Evolutionary conservation across 2,888 invertebrate genomes (phyloP).

Genomic region (Suillia variegata): DNA sequence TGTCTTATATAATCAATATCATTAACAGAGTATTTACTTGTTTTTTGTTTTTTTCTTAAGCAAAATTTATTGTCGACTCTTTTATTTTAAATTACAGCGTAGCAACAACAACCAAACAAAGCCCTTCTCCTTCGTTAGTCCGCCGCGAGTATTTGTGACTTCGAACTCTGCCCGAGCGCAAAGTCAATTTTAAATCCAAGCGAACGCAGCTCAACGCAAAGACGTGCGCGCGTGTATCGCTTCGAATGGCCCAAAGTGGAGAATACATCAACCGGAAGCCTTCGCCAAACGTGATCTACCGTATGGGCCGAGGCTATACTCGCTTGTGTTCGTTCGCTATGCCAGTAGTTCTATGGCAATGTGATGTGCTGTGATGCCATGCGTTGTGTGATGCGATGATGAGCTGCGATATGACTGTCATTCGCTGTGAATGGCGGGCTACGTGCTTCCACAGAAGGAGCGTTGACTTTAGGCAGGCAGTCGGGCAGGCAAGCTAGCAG

Average conservation of each 20-base stretch:
- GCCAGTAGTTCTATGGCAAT: background rate
- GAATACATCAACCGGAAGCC: constrained; percentile 56
- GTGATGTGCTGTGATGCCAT: too few species aligned
- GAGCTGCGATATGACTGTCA: constrained; percentile 28
- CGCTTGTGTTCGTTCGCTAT: too few species aligned
- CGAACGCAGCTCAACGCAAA: background rate
- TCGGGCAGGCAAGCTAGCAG: background rate
- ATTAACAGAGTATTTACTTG: too few species aligned
- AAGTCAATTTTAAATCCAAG: constrained; percentile 36
- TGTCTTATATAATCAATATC: too few species aligned
- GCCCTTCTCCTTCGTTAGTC: constrained; percentile 44
- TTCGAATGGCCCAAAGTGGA: constrained; percentile 35
- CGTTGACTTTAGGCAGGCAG: constrained; percentile 51
- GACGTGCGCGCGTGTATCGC: constrained; percentile 12
- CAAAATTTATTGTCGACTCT: too few species aligned
- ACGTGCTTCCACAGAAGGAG: constrained; percentile 60
- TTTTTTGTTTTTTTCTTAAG: too few species aligned
- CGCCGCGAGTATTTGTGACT: constrained; percentile 45
- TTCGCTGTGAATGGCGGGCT: constrained; percentile 45
- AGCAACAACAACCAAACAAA: constrained; percentile 39
- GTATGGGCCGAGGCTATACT: constrained; percentile 54
- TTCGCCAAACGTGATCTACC: constrained; percentile 59
- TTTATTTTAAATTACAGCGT: too few species aligned
- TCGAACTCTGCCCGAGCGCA: constrained; percentile 31
- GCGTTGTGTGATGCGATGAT: constrained; percentile 42